Conservation (phyloP, 2,113 vertebrate species). For the Emydocephalus ijimae region DNA sequence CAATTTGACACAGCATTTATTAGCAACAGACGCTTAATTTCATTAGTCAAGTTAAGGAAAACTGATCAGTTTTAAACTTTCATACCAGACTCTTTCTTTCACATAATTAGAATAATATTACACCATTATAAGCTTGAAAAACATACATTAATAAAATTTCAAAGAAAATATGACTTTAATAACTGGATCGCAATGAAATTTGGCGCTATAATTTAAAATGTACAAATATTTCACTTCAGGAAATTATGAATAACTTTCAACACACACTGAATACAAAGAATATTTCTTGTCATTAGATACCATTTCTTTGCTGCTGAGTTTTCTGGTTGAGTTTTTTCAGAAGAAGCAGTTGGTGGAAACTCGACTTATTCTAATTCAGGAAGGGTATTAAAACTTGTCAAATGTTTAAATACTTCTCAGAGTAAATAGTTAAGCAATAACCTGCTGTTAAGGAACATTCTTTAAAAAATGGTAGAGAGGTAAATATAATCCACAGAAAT, state of each 20-base stretch:
- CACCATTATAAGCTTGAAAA: not conserved
- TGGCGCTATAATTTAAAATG: not conserved
- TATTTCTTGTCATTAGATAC: not conserved
- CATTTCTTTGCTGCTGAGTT: not conserved
- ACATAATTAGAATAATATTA: not conserved
- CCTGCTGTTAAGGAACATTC: not conserved
- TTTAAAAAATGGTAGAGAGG: not conserved
- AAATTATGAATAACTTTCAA: not conserved
- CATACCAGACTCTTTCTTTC: slow-evolving; percentile 6
- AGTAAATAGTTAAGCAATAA: not conserved
- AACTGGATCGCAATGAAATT: not conserved
- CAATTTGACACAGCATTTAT: slow-evolving; percentile 31
- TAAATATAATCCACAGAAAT: not conserved
- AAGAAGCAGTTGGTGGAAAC: not conserved
- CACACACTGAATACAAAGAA: not conserved
- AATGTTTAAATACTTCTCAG: not conserved
- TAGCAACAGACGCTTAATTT: slow-evolving; percentile 18
- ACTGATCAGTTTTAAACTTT: slow-evolving; percentile 15
- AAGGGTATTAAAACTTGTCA: not conserved
- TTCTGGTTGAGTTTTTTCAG: not conserved
- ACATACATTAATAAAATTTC: not conserved
- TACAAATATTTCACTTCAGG: not conserved
- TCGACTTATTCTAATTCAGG: not conserved
- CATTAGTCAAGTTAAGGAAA: not conserved
- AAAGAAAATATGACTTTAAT: not conserved